Evolutionary conservation across 2,797 vertebrate species (phyloP).

Genomic region (Halcyon chelicuti): DNA sequence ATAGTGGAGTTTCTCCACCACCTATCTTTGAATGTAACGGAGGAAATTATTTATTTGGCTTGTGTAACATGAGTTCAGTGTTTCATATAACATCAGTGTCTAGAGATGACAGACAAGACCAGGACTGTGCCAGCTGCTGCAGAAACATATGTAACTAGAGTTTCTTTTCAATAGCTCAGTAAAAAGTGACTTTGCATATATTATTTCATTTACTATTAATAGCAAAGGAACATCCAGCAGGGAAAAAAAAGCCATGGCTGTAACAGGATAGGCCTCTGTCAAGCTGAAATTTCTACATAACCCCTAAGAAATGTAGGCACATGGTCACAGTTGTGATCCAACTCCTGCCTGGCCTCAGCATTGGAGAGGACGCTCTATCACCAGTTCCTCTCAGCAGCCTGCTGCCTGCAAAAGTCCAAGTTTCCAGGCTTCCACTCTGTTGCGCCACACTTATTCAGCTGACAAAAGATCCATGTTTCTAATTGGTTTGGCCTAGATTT

Average conservation of each 20-base stretch:
- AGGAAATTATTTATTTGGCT: slow-evolving; percentile 50
- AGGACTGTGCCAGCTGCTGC: slow-evolving; percentile 3
- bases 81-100: slow-evolving; percentile 50
- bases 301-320: background rate
- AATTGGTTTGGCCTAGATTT: background rate
- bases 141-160: background rate
- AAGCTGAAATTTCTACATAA: background rate
- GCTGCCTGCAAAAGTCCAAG: background rate
- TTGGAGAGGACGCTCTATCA: background rate
- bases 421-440: background rate
- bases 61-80: slow-evolving; percentile 7
- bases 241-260: background rate
- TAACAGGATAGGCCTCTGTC: background rate
- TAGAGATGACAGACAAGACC: slow-evolving; percentile 29
- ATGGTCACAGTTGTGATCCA: background rate
- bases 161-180: slow-evolving; percentile 6
- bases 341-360: background rate
- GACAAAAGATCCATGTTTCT: background rate
- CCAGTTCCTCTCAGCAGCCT: background rate
- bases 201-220: background rate
- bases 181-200: background rate
- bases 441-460: background rate
- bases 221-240: background rate
- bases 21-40: slow-evolving; percentile 32
- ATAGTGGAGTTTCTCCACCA: slow-evolving; percentile 28